Conservation (phyloP, 2,888 invertebrate species). For the Drosophila affinis region DNA sequence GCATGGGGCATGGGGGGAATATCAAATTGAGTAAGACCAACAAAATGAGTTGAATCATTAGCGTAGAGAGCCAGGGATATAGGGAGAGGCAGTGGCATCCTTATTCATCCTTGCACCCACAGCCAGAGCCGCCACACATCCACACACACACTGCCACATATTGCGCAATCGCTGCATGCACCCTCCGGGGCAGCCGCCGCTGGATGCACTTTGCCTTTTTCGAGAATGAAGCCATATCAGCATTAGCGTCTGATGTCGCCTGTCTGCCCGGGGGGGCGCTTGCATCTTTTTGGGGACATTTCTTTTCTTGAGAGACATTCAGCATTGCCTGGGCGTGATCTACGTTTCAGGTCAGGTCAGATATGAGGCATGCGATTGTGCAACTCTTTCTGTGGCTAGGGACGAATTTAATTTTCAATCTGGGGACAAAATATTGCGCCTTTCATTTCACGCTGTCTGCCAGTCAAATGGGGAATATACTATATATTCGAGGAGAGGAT, state of each 20-base stretch:
- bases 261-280: slow-evolving; percentile 47
- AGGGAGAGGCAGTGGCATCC: background rate
- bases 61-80: slow-evolving; percentile 50
- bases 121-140: slow-evolving; percentile 5
- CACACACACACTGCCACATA: slow-evolving; percentile 48
- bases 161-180: slow-evolving; percentile 63
- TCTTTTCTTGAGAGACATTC: slow-evolving; percentile 48
- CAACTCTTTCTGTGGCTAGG: slow-evolving; percentile 19
- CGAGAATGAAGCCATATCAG: slow-evolving; percentile 78
- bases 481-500: background rate
- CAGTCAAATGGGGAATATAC: slow-evolving; percentile 22
- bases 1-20: slow-evolving; percentile 47
- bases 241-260: slow-evolving; percentile 67
- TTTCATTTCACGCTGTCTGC: slow-evolving; percentile 46
- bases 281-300: slow-evolving; percentile 53
- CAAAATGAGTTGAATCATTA: slow-evolving; percentile 78
- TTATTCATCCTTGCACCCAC: slow-evolving; percentile 6
- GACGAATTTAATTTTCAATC: slow-evolving; percentile 72
- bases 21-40: slow-evolving; percentile 77
- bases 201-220: slow-evolving; percentile 64
- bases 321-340: slow-evolving; percentile 40
- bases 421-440: slow-evolving; percentile 67
- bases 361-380: slow-evolving; percentile 45
- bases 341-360: slow-evolving; percentile 49
- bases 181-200: slow-evolving; percentile 36